phyloP scores from a whole-genome alignment of 2,113 vertebrate genomes.

The Daboia siamensis region DNA sequence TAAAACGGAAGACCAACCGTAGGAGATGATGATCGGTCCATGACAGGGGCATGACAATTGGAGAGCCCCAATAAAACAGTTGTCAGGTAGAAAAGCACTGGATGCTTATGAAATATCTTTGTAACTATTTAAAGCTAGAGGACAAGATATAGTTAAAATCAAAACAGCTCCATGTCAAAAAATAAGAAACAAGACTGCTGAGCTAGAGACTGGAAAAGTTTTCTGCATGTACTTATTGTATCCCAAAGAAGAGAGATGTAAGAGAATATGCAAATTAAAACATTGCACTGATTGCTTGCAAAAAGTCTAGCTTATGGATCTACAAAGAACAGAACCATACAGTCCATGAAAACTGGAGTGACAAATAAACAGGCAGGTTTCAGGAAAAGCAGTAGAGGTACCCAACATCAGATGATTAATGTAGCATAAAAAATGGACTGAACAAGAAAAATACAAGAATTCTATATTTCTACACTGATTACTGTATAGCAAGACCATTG shows the following conservation, averaged over 20 bases:
- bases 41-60: too few species aligned
- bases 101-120: background rate
- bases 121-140: background rate
- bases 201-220: background rate
- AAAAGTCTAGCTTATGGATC: background rate
- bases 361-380: background rate
- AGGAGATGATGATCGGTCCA: too few species aligned
- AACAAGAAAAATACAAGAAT: background rate
- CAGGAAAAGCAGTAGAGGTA: background rate
- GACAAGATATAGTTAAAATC: background rate
- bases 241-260: background rate
- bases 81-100: background rate
- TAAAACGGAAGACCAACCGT: too few species aligned
- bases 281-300: background rate
- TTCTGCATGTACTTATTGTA: background rate
- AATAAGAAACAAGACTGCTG: background rate
- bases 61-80: background rate
- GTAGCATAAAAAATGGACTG: background rate
- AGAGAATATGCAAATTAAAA: background rate
- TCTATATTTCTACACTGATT: background rate
- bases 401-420: background rate
- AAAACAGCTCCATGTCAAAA: background rate
- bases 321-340: background rate
- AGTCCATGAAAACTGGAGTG: background rate
- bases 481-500: background rate